Conservation (phyloP, 2,888 invertebrate species). For the Mactromeris polynyma region DNA sequence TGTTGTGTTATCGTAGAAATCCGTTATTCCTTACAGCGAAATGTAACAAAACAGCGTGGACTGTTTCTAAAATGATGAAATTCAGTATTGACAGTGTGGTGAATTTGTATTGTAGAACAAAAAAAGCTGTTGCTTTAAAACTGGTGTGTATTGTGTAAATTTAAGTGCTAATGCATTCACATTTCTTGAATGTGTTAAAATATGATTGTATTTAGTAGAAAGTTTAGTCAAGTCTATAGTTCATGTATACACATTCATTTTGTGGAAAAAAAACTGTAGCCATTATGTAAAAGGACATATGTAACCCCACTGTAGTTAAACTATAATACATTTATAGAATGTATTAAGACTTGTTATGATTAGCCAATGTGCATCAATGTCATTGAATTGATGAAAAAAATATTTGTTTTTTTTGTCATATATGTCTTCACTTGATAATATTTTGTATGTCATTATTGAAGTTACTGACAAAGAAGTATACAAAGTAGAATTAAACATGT, state of each 20-base stretch:
- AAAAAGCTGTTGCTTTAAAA: neutral
- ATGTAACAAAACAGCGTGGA: constrained; percentile 10
- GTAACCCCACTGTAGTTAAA: neutral
- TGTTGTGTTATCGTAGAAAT: constrained; percentile 16
- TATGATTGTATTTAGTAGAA: neutral
- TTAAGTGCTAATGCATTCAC: neutral
- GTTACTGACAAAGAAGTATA: neutral
- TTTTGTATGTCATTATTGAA: neutral
- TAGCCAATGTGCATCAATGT: neutral
- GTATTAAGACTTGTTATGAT: neutral
- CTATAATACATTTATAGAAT: neutral
- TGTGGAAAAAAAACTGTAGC: neutral
- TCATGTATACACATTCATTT: neutral
- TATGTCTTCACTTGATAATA: constrained; percentile 8
- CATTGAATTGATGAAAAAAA: neutral
- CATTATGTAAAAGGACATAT: neutral
- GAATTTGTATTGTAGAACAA: neutral
- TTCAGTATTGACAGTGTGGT: neutral
- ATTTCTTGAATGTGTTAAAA: neutral
- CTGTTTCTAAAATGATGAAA: constrained; percentile 14
- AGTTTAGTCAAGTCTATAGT: neutral
- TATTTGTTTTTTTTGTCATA: neutral
- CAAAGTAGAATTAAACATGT: neutral
- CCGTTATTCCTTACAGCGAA: constrained; percentile 22
- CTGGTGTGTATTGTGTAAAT: neutral